A percentile compares a stretch with the other conserved stretches of the same genome.
Conservation (phyloP, 2,113 vertebrate species). For the Proteles cristata region DNA sequence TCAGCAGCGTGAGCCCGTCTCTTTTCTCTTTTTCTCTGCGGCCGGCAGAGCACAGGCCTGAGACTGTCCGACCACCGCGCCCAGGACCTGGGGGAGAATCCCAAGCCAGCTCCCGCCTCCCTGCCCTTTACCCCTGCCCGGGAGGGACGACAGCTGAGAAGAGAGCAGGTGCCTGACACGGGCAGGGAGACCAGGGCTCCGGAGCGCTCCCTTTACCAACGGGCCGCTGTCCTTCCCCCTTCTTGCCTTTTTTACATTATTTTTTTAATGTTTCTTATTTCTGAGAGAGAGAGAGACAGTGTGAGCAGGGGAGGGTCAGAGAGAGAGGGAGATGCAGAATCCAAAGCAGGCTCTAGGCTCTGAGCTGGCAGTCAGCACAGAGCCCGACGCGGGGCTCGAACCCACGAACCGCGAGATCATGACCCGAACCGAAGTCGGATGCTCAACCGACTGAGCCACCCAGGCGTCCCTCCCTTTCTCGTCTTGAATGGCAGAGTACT, state of each 20-base stretch:
- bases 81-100: neutral
- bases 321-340: too few relatives aligned
- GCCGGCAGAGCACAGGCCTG: neutral
- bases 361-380: too few relatives aligned
- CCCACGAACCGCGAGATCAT: too few relatives aligned
- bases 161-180: neutral
- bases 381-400: too few relatives aligned
- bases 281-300: too few relatives aligned
- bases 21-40: too few relatives aligned
- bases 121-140: rapidly evolving
- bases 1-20: neutral
- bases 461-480: neutral
- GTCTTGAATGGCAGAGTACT: neutral
- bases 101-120: neutral
- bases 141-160: neutral
- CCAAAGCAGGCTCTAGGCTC: too few relatives aligned
- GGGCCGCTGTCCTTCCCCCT: neutral
- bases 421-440: too few relatives aligned
- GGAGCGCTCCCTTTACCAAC: too few relatives aligned
- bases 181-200: neutral
- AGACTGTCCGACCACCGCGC: neutral
- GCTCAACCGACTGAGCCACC: too few relatives aligned
- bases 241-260: neutral
- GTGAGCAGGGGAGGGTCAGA: too few relatives aligned
- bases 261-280: too few relatives aligned